Evolutionary conservation across 23 tunicate species (phyloP).

Genomic region (Corella eumyota): DNA sequence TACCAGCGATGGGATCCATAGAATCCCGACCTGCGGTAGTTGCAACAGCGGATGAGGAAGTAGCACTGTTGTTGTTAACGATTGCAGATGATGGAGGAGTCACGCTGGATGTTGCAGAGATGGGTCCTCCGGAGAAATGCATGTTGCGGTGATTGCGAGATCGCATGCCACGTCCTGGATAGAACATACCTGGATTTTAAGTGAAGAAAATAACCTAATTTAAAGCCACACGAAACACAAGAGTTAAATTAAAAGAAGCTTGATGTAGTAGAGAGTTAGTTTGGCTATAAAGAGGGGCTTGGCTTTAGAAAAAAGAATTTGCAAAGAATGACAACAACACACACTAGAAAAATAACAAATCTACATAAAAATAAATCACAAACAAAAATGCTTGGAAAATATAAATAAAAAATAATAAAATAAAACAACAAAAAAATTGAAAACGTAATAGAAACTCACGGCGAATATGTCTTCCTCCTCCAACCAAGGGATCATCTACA

Average conservation of each 20-base stretch:
- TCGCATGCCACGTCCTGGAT: slow-evolving; percentile 74
- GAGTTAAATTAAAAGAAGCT: too few species aligned
- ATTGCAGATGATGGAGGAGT: slow-evolving; percentile 15
- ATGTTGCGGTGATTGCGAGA: slow-evolving; percentile 62
- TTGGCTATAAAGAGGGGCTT: too few species aligned
- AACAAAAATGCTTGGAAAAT: too few species aligned
- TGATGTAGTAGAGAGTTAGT: too few species aligned
- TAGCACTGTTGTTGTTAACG: slow-evolving; percentile 22
- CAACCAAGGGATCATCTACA: slow-evolving; percentile 31
- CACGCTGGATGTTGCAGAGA: slow-evolving; percentile 2
- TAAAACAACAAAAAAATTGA: too few species aligned
- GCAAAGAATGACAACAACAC: too few species aligned
- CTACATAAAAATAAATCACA: too few species aligned
- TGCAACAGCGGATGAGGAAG: slow-evolving; percentile 21
- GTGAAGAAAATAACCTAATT: background rate
- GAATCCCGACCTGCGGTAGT: slow-evolving; percentile 24
- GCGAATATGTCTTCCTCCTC: slow-evolving; percentile 52
- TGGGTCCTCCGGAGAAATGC: slow-evolving; percentile 76
- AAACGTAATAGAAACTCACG: too few species aligned
- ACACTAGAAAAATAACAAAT: too few species aligned
- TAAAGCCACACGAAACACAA: too few species aligned
- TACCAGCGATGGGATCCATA: slow-evolving; percentile 84
- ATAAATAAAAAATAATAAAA: too few species aligned
- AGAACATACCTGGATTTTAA: slow-evolving; percentile 29
- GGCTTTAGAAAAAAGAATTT: too few species aligned